Evolutionary conservation across 2,113 vertebrate species (phyloP).

Genomic region (Sigmodon hispidus): DNA sequence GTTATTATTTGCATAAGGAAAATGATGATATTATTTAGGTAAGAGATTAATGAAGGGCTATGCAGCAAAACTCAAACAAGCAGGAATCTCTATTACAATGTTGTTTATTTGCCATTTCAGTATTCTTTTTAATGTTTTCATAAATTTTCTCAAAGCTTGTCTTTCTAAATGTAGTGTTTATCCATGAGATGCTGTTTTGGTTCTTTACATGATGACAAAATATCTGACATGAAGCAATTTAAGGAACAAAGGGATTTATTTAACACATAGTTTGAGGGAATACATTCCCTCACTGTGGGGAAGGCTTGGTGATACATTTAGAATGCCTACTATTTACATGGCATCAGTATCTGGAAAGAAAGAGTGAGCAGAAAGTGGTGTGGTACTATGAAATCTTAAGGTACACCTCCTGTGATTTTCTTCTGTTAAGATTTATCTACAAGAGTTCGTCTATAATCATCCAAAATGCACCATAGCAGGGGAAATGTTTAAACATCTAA

Average conservation of each 20-base stretch:
- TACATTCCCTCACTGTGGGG: background rate
- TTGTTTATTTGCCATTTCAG: background rate
- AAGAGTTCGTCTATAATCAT: background rate
- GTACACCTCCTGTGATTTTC: background rate
- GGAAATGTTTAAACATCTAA: background rate
- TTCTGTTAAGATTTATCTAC: no score
- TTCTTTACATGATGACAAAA: background rate
- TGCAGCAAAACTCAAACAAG: slow-evolving; percentile 56
- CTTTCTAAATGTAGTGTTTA: background rate
- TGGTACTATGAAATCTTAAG: background rate
- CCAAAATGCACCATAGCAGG: background rate
- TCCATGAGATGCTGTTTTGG: background rate
- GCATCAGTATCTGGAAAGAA: background rate
- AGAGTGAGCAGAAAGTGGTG: background rate
- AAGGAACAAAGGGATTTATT: background rate
- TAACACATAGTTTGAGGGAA: background rate
- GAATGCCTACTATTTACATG: background rate
- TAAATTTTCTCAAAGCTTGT: background rate
- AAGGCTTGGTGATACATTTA: background rate
- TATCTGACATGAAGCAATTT: background rate
- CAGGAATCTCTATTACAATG: background rate
- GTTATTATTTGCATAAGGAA: slow-evolving; percentile 74
- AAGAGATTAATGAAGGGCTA: slow-evolving; percentile 75
- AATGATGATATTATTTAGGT: slow-evolving; percentile 70
- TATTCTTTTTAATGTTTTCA: background rate